A percentile compares a stretch with the other conserved stretches of the same genome.
Conservation (phyloP, 2,113 vertebrate genomes). For the Desmodus rotundus region DNA sequence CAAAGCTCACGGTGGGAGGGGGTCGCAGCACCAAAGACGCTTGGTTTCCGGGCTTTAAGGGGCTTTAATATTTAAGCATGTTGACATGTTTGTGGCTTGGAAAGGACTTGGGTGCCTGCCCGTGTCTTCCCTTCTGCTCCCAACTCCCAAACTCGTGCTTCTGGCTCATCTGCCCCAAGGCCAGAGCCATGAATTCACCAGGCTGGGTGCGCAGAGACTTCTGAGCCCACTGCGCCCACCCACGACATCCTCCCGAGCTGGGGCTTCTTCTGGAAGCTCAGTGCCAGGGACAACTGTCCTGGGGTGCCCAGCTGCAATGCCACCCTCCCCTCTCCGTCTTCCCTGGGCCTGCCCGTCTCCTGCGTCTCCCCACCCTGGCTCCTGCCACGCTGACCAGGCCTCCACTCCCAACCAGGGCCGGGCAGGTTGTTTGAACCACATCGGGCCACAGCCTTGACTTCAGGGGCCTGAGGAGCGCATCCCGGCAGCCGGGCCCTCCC, state of each 20-base stretch:
- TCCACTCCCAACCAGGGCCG: neutral
- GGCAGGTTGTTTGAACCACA: neutral
- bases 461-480: neutral
- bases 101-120: neutral
- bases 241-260: accelerated
- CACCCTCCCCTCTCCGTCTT: neutral
- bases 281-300: accelerated
- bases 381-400: neutral
- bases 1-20: neutral
- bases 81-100: neutral
- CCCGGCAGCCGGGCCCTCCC: neutral
- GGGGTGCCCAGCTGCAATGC: accelerated
- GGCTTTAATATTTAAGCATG: neutral
- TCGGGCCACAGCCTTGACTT: neutral
- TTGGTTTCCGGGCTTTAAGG: neutral
- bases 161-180: neutral
- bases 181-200: accelerated
- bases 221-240: neutral
- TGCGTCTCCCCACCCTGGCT: neutral
- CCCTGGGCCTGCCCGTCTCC: neutral
- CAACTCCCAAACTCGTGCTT: accelerated
- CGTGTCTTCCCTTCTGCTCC: neutral
- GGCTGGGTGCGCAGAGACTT: neutral
- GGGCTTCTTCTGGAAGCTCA: neutral
- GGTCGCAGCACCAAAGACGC: accelerated